A percentile compares a stretch with the other conserved stretches of the same genome.
Conservation (phyloP, 2,797 vertebrate species). For the Aplochiton taeniatus region DNA sequence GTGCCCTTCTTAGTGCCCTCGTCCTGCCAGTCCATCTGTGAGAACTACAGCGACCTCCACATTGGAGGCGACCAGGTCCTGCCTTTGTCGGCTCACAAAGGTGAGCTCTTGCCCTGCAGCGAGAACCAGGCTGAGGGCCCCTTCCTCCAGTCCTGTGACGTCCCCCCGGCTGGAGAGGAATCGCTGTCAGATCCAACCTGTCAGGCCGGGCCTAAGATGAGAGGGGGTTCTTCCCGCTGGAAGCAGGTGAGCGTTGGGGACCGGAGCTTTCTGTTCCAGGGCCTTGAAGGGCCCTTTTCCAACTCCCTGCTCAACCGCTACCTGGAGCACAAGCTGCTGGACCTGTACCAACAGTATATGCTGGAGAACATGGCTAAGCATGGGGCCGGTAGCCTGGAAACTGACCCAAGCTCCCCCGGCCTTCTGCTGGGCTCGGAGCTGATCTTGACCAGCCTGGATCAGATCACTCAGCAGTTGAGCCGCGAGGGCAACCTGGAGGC, state of each 20-base stretch:
- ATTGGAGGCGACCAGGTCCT: conserved; percentile 93
- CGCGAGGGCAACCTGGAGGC: conserved; percentile 90
- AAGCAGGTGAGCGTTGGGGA: conserved; percentile 78
- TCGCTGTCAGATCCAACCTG: conserved; percentile 58
- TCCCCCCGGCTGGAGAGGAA: conserved; percentile 81
- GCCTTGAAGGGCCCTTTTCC: conserved; percentile 85
- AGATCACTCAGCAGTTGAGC: conserved; percentile 90
- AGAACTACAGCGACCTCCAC: conserved; percentile 93
- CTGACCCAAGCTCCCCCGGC: conserved; percentile 65
- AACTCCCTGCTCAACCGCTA: conserved; percentile 91
- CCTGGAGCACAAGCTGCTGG: conserved; percentile 90
- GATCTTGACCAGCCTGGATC: conserved; percentile 88
- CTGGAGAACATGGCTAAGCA: conserved; percentile 83
- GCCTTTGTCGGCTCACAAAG: conserved; percentile 80
- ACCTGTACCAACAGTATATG: conserved; percentile 92
- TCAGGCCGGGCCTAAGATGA: conserved; percentile 51
- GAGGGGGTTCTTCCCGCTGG: conserved; percentile 81
- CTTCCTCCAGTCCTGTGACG: conserved; percentile 89
- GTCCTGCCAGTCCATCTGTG: conserved; percentile 93
- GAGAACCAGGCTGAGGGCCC: conserved; percentile 75
- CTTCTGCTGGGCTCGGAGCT: conserved; percentile 88
- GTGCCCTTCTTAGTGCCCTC: conserved; percentile 89
- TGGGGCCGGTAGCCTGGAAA: conserved; percentile 27
- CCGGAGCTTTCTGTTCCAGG: conserved; percentile 82
- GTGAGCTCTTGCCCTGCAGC: conserved; percentile 72